Base-by-base conservation (phyloP, 1,140 invertebrate genomes). In the Leptestheria dahalacensis region DNA sequence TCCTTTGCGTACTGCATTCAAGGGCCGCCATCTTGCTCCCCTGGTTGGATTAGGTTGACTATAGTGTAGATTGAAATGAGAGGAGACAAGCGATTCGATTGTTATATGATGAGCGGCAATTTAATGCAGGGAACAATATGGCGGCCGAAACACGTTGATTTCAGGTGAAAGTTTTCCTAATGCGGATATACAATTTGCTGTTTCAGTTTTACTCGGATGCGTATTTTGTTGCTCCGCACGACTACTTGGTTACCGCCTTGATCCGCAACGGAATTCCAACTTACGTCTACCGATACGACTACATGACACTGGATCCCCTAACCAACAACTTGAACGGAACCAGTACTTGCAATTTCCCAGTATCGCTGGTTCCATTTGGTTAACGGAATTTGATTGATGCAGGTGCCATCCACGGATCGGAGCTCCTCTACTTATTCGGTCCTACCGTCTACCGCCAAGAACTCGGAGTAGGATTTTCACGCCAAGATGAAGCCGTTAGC, bases 371-470 rank as follows among this genome's bases (percentile, higher is more conserved):
- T 10, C 10, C 11, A 46, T 53, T 12, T 18, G 25, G 28, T 41
- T 51, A 18, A 26, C 46, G 26, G 18, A 63, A 61, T 53, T 49
- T 23, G 50, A 59, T 28, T 59, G 63, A 66, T 67, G 1, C 57
- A 79, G 78, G 78, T 23, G 78, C 80, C 23, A 73, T 75, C 1
- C 79, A 82, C 64, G 78, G 79, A 26, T 73, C 79, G 0, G 81
- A 84, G 65, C 69, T 84, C 56, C 69, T 82, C 2, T 75, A 82
- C 24, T 66, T 84, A 21, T 74, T 84, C 56, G 82, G 82, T 12
- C 79, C 82, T 25, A 72, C 77, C 15, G 68, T 82, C 6, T 78
- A 82, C 62, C 76, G 59, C 73, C 76, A 1, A 48, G 58, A 60
- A 51, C 21, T 23, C 71, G 79, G 29, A 69, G 79, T 48, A 67